Conservation (phyloP, 2,888 invertebrate genomes). For the Trypoxylon attenuatum region DNA sequence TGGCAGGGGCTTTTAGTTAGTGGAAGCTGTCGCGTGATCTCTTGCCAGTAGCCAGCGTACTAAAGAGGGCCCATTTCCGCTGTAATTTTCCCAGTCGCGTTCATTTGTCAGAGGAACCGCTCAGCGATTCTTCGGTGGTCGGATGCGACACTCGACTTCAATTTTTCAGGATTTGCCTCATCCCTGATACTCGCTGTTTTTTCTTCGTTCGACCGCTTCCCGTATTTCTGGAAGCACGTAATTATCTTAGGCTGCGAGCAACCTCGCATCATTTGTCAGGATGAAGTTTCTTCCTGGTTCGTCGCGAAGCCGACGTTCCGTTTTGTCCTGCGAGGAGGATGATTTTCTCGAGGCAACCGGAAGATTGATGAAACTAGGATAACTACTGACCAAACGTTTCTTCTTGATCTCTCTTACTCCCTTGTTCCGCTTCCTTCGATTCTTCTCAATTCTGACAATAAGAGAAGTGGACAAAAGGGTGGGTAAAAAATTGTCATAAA, state of each 20-base stretch:
- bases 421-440: too few relatives aligned
- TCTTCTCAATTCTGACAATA: too few relatives aligned
- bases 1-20: too few relatives aligned
- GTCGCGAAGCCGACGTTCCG: conserved; percentile 14
- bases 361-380: background rate
- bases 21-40: background rate
- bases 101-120: conserved; percentile 60
- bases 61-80: conserved; percentile 8
- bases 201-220: conserved; percentile 44
- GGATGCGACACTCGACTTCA: conserved; percentile 57
- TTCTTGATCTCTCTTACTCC: too few relatives aligned
- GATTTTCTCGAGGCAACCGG: background rate
- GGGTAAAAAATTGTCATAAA: too few relatives aligned
- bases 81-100: conserved; percentile 26
- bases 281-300: conserved; percentile 52
- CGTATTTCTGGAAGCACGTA: conserved; percentile 58
- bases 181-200: conserved; percentile 52
- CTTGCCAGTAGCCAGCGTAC: conserved; percentile 10
- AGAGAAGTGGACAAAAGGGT: too few relatives aligned
- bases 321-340: conserved; percentile 44
- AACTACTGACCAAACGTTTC: too few relatives aligned
- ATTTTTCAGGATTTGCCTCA: conserved; percentile 64
- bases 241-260: conserved; percentile 50
- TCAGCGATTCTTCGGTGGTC: conserved; percentile 35
- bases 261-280: conserved; percentile 62